Evolutionary conservation across 2,113 vertebrate genomes (phyloP).

Genomic region (Lethenteron reissneri): DNA sequence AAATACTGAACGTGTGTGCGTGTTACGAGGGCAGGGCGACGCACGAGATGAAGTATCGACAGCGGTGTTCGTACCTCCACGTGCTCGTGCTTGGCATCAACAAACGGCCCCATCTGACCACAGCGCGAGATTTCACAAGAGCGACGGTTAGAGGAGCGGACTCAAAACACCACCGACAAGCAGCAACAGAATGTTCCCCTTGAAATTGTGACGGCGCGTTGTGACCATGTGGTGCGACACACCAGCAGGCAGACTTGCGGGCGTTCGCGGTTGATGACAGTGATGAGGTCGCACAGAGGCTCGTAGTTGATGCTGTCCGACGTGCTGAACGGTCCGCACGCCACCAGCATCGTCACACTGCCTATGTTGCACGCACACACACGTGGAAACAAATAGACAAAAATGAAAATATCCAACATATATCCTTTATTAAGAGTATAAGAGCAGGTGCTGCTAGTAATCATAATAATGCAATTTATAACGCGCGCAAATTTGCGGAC

Average conservation of each 20-base stretch:
- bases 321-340: constrained; percentile 61
- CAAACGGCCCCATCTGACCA: constrained; percentile 56
- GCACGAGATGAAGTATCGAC: no score
- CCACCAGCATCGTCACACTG: constrained; percentile 34
- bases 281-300: constrained; percentile 51
- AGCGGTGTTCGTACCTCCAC: constrained; percentile 38
- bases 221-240: constrained; percentile 9
- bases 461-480: no score
- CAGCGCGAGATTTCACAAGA: not conserved
- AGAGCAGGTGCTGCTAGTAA: no score
- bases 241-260: constrained; percentile 72
- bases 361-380: constrained; percentile 10
- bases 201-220: no score
- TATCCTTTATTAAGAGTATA: no score
- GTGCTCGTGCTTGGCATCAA: constrained; percentile 67
- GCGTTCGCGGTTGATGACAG: constrained; percentile 31
- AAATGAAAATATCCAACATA: not conserved
- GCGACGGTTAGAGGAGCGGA: no score
- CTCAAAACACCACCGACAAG: no score
- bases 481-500: no score
- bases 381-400: not conserved
- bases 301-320: constrained; percentile 54
- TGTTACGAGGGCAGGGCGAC: no score
- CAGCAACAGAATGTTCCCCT: no score
- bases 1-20: no score